Evolutionary conservation across 2,888 invertebrate genomes (phyloP), one percentile per base, ranked within the genome.

Genomic region (Micoletzkya japonica): DNA sequence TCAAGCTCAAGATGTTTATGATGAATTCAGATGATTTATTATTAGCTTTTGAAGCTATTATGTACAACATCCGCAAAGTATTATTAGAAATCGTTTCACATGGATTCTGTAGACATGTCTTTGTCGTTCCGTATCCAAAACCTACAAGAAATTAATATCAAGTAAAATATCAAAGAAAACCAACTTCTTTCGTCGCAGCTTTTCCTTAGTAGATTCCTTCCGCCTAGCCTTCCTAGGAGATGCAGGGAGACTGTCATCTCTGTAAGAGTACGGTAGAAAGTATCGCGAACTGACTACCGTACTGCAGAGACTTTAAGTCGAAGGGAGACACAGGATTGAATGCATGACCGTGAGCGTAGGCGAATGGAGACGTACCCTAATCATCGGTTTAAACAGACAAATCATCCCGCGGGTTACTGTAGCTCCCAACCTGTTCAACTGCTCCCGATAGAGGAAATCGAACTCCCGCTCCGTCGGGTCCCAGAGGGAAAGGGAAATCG

Each of bases 401-500:
- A 6, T 59, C 57, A 26, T 30, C n/a, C 32, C 32, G 37, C 54
- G 2, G 32, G 72, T 54, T 61, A 70, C 37, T 72, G 61, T n/a
- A 76, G 37, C 30, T 26, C 49, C 32, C 10, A 14, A 63, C 76
- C 64, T 76, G 77, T 70, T 82, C 82, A 26, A 83, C 73, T 14
- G 80, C 80, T 66, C 83, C 83, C 0, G 77, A 76, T 28, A 83
- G 70, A 10, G 83, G 83, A 67, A 83, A 81, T 26, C 83, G 71
- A 17, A 80, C 80, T 66, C 83, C 83, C 1, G 79, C 76, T 50
- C 83, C 83, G 66, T 76, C 75, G 60, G 76, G 75, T 49, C 80
- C 82, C 54, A 81, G 67, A 4, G 82, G 82, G 30, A 83, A 61
- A 14, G 83, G 83, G 52, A 83, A 82, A 58, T 83, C 83, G 56